Conservation (phyloP, 1,140 invertebrate species). For the Meloidogyne chitwoodi region DNA sequence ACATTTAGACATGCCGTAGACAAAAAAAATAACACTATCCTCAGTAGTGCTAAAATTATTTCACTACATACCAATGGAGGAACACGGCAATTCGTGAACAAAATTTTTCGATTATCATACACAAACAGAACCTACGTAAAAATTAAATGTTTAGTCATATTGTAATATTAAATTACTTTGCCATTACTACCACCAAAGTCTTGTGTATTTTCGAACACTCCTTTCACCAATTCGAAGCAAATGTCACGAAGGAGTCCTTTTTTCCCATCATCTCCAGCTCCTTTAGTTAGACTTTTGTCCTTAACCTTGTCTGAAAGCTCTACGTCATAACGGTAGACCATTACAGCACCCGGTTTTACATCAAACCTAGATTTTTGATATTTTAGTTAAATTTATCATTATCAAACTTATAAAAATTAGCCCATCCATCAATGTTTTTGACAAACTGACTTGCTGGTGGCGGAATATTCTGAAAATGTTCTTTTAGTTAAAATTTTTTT, state of each 20-base stretch:
- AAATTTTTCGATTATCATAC: constrained; percentile 11
- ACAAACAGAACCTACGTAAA: constrained; percentile 1
- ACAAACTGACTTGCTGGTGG: background rate
- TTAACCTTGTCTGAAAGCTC: background rate
- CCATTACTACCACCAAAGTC: background rate
- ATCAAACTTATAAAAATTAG: background rate
- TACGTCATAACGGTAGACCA: constrained; percentile 9
- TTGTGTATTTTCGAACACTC: background rate
- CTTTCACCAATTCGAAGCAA: background rate
- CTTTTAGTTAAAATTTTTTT: background rate
- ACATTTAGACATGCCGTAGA: too few species aligned
- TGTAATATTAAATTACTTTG: background rate
- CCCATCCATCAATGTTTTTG: background rate
- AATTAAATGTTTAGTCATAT: background rate
- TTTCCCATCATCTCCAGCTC: constrained; percentile 13
- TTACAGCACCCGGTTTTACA: background rate
- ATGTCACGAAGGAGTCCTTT: constrained; percentile 1
- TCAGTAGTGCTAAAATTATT: too few species aligned
- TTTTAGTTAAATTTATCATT: too few species aligned
- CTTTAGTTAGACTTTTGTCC: constrained; percentile 3
- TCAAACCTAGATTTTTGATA: background rate
- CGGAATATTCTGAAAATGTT: constrained; percentile 5
- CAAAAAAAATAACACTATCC: too few species aligned
- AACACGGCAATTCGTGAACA: constrained; percentile 8
- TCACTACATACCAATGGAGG: background rate